Evolutionary conservation across 2,888 invertebrate genomes (phyloP).

Genomic region (Phoronis australis): DNA sequence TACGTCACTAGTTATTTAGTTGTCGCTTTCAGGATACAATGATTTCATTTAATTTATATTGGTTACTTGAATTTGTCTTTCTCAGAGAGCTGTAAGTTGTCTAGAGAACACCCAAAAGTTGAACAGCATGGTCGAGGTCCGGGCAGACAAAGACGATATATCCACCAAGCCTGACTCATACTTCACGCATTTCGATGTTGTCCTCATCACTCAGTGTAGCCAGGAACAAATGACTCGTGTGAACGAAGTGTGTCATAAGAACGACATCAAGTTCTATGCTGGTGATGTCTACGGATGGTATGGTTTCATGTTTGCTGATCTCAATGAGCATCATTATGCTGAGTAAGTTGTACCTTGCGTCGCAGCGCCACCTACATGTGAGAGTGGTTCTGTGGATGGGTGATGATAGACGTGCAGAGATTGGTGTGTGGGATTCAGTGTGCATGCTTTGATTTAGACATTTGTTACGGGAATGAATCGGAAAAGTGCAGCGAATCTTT

Average conservation of each 20-base stretch:
- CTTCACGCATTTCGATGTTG: slow-evolving; percentile 72
- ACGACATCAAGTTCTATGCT: slow-evolving; percentile 76
- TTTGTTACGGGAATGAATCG: too few species aligned
- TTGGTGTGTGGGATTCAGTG: too few species aligned
- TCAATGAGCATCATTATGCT: slow-evolving; percentile 74
- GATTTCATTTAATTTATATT: too few species aligned
- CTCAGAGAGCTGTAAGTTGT: slow-evolving; percentile 78
- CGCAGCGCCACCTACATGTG: too few species aligned
- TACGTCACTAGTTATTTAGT: too few species aligned
- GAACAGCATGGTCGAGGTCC: slow-evolving; percentile 89
- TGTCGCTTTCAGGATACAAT: too few species aligned
- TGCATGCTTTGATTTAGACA: too few species aligned
- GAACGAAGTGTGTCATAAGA: slow-evolving; percentile 61
- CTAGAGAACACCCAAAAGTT: slow-evolving; percentile 72
- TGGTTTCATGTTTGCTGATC: slow-evolving; percentile 86
- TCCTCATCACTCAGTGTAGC: slow-evolving; percentile 73
- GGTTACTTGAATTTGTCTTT: too few species aligned
- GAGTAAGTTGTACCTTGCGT: too few species aligned
- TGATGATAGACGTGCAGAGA: too few species aligned
- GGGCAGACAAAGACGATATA: slow-evolving; percentile 58
- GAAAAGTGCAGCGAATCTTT: too few species aligned
- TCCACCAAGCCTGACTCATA: slow-evolving; percentile 66
- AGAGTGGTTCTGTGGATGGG: too few species aligned
- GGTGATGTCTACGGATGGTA: slow-evolving; percentile 91
- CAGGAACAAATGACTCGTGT: slow-evolving; percentile 69